Evolutionary conservation across 53 echinoderm and acorn worm genomes (phyloP), one percentile per base, ranked within the genome.

Genomic region (Echinarachnius parma): DNA sequence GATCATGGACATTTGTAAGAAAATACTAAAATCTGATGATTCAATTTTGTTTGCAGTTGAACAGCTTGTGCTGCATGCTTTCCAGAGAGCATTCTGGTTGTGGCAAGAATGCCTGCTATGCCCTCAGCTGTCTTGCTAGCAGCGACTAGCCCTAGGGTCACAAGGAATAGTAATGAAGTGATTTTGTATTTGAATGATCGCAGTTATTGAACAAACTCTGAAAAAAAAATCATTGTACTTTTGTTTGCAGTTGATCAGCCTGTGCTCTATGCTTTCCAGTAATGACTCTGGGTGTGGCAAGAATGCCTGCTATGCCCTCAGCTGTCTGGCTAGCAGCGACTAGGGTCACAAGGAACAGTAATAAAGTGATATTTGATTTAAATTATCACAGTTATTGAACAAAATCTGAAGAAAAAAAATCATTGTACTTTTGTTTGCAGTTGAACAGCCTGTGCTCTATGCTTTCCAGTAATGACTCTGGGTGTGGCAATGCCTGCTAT

Each of bases 221-320:
- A n/a, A n/a, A n/a, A n/a, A n/a, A n/a, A n/a, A n/a, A n/a, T n/a
- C n/a, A n/a, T n/a, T n/a, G n/a, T n/a, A n/a, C n/a, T n/a, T n/a
- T n/a, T n/a, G n/a, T n/a, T n/a, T n/a, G n/a, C 61, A 98, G 98
- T 74, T 98, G 48, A 64, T 74, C 15, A 66, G 77, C 48, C 68
- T 98, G 21, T 88, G 91, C 48, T 66, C 59, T 46, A 98, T 98
- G 98, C 83, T 98, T 24, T 47, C 85, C 2, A 91, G 98, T 46
- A 88, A 91, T 59, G 98, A 98, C 58, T 61, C 88, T 30, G 98
- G 98, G 1, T 98, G 98, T 21, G 79, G 91, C 27, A 98, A 98
- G 86, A 98, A 98, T 59, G 87, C 98, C n/a, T 98, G 98, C 75
- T 98, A 91, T 29, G 91, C 98, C 54, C 77, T 98, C 48, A 98